These are phyloP conservation scores for Myiothlypis chrysogaster DNA, from an alignment of 2,797 vertebrate genomes.

Conservation along the genomic window DNA sequence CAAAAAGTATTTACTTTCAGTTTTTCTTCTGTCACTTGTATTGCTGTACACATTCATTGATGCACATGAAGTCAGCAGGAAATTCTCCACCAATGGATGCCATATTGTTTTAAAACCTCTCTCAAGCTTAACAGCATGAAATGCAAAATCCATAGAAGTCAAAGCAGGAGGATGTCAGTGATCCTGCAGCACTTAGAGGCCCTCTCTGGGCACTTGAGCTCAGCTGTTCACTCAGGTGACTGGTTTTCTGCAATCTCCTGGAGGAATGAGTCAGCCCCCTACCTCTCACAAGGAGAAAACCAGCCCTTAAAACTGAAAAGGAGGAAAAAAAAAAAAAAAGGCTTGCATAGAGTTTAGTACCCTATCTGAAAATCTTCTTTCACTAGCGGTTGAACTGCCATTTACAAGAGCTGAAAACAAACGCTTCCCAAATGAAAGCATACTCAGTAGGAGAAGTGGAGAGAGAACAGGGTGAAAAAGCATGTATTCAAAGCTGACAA, in stretches of 20 bases:
- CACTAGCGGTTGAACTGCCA: not conserved
- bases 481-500: not conserved
- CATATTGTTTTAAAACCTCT: not conserved
- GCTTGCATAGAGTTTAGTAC: not conserved
- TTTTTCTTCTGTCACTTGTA: not conserved
- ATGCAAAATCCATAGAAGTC: not conserved
- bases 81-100: not conserved
- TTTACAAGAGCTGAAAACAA: not conserved
- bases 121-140: not conserved
- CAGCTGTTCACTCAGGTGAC: not conserved
- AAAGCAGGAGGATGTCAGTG: not conserved
- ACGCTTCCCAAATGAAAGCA: not conserved
- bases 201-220: not conserved
- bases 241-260: not conserved
- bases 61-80: not conserved
- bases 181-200: not conserved
- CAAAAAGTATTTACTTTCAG: not conserved
- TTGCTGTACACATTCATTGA: not conserved
- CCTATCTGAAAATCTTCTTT: not conserved
- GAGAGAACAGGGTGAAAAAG: not conserved
- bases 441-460: not conserved
- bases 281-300: not conserved
- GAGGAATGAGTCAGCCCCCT: not conserved
- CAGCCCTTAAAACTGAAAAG: not conserved
- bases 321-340: not conserved